These are phyloP conservation scores for Hyphantria cunea DNA, from an alignment of 1,140 invertebrate genomes.

Conservation along the genomic window DNA sequence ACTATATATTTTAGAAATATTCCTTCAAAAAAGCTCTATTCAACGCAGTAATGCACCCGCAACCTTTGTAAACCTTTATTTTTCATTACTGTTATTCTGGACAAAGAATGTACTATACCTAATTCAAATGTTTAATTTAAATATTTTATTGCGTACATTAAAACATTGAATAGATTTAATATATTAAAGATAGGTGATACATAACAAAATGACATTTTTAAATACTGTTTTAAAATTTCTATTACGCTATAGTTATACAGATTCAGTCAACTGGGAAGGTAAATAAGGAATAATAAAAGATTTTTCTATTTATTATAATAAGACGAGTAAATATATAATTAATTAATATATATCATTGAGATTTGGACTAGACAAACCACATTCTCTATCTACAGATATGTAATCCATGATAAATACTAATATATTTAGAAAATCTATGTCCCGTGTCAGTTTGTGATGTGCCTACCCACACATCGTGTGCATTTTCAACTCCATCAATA, in stretches of 20 bases:
- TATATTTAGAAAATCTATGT: constrained; percentile 75
- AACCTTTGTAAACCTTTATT: constrained; percentile 16
- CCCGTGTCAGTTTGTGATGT: constrained; percentile 64
- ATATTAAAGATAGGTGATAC: constrained; percentile 13
- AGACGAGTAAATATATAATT: constrained; percentile 72
- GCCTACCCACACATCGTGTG: constrained; percentile 53
- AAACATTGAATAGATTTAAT: constrained; percentile 47
- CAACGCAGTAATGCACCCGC: constrained; percentile 42
- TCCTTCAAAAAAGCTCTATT: constrained; percentile 38
- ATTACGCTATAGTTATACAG: constrained; percentile 52
- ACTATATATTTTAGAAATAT: constrained; percentile 19
- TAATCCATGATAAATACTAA: constrained; percentile 80
- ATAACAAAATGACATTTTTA: constrained; percentile 30
- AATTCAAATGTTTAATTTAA: constrained; percentile 40
- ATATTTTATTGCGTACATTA: constrained; percentile 46
- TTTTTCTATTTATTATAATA: constrained; percentile 51
- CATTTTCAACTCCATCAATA: constrained; percentile 58
- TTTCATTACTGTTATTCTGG: constrained; percentile 42
- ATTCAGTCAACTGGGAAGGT: constrained; percentile 61
- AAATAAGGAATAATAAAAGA: constrained; percentile 51
- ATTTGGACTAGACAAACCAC: constrained; percentile 81
- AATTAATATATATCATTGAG: constrained; percentile 69
- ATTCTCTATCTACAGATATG: constrained; percentile 81
- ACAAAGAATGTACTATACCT: constrained; percentile 49
- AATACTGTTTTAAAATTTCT: constrained; percentile 33